Evolutionary conservation across 1,140 invertebrate species (phyloP), one percentile per base, ranked within the genome.

Genomic region (Drosophila aff.): DNA sequence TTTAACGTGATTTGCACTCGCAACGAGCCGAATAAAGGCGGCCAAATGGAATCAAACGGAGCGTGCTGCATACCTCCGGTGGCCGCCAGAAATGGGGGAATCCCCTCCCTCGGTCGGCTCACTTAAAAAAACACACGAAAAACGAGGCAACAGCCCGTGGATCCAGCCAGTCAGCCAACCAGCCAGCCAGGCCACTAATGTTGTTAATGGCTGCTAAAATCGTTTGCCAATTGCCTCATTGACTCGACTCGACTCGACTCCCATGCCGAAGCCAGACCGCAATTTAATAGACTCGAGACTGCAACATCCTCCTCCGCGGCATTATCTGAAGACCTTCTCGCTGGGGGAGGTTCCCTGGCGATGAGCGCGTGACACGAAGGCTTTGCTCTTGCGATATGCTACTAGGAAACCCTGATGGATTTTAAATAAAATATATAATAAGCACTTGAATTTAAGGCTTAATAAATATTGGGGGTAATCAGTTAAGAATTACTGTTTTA

Each of bases 201-300:
- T 87, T 87, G 71, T 86, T 87, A 86, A 86, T 86, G 79, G 82
- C 79, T 79, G 69, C 79, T 82, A 76, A 82, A 85, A 86, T 86
- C 80, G 80, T 83, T 89, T 83, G 72, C 81, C 81, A 83, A 87
- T 84, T 81, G 84, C 77, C 84, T 83, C 84, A 87, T 87, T 87
- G 82, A 81, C 78, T 85, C 66, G 68, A 66, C 61, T 77, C 26
- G 44, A 41, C 74, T 85, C 62, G 68, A 63, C 62, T 77, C 57
- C 58, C 64, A 49, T 33, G 41, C n/a, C n/a, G 52, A 41, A 67
- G 52, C 63, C 58, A 73, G 52, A 72, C 80, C 67, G 80, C 77
- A 81, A 73, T 84, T 81, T 84, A 84, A 86, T 82, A 68, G 71
- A 82, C 79, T 82, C 66, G 52, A 62, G 55, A 68, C 60, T 76